Evolutionary conservation across 2,888 invertebrate genomes (phyloP), one percentile per base, ranked within the genome.

Genomic region (Diarsia mendica): DNA sequence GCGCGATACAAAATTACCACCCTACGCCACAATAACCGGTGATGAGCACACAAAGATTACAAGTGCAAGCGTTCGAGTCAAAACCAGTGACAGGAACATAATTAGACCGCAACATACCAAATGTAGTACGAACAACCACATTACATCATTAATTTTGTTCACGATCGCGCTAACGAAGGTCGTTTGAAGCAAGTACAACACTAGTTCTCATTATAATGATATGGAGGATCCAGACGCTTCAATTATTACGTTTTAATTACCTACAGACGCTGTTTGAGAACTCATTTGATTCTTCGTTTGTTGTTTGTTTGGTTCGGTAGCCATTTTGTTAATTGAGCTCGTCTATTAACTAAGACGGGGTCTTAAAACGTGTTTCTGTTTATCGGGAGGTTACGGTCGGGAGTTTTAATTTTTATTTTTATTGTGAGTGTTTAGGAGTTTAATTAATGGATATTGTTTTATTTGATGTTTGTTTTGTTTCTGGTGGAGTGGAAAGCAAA

Each of bases 181-280:
- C 69, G 81, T 84, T 86, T 82, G 83, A 83, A 77, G 71, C 69
- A 67, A 76, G 77, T 60, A 73, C 79, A 79, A 72, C 77, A 77
- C 80, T 86, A 87, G 77, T 86, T 77, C 84, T 85, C 82, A 85
- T 85, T 82, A 84, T 78, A 77, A 79, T 87, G 61, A 79, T 80
- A 86, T 79, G 78, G 61, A 77, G 74, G 73, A 51, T 76, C 75
- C 75, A 83, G 84, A 75, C 77, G 79, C 80, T 85, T 80, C 87
- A 86, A 83, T 85, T 85, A 89, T 88, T 87, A 80, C 83, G 77
- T 84, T 89, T 83, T 86, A 89, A 89, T 89, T 86, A 83, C 83
- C 79, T 71, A 71, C 82, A 85, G 79, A 85, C 73, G 74, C 69
- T 80, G 78, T 83, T 77, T 74, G 75, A 66, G 70, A 67, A 53